A percentile compares a stretch with the other conserved stretches of the same genome.
Evolutionary conservation across 2,888 invertebrate genomes (phyloP).

Genomic region (Limnephilus rhombicus): DNA sequence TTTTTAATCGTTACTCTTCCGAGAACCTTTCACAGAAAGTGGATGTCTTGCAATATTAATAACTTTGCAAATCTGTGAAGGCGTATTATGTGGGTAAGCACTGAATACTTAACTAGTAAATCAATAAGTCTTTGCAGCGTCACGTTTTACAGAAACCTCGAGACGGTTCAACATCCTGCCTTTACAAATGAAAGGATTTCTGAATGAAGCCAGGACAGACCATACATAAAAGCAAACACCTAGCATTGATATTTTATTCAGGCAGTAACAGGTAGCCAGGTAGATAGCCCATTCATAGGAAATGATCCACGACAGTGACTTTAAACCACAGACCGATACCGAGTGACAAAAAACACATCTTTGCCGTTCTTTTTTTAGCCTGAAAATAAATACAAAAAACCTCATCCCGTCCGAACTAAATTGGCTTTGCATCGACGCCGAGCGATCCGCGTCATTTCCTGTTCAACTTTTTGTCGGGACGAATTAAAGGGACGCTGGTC

Average conservation of each 20-base stretch:
- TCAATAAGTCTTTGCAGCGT: not conserved
- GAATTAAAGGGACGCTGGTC: conserved; percentile 9
- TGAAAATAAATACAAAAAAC: conserved; percentile 7
- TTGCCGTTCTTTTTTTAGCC: conserved; percentile 39
- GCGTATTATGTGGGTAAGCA: not conserved
- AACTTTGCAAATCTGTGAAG: not conserved
- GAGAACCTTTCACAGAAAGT: not conserved
- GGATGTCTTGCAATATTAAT: not conserved
- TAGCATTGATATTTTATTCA: not conserved
- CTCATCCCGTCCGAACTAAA: conserved; percentile 54
- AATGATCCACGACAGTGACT: not conserved
- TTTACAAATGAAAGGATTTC: not conserved
- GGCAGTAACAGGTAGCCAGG: not conserved
- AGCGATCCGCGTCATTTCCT: conserved; percentile 64
- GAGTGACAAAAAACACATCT: conserved; percentile 50
- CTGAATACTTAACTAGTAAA: not conserved
- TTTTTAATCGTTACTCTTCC: not conserved
- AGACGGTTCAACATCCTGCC: not conserved
- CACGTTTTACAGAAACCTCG: not conserved
- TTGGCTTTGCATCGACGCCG: conserved; percentile 62
- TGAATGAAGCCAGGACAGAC: not conserved
- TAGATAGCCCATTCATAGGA: conserved; percentile 29
- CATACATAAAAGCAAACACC: not conserved
- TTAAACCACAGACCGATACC: not conserved
- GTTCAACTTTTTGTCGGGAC: conserved; percentile 52